phyloP scores from a whole-genome alignment of 2,113 vertebrate genomes.

The Kryptolebias marmoratus region DNA sequence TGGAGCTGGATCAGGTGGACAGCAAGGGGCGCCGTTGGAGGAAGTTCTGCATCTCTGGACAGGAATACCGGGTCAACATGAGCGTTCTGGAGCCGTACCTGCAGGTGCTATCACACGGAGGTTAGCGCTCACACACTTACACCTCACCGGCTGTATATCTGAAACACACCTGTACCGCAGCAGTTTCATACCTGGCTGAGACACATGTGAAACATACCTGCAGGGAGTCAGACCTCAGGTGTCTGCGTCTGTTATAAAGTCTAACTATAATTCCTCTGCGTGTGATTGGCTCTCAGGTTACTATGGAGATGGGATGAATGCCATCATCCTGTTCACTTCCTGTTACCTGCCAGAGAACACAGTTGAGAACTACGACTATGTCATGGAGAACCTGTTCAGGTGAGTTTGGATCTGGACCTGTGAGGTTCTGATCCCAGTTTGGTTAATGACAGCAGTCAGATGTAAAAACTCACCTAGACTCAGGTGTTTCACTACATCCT shows the following conservation, averaged over 20 bases:
- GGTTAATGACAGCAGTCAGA: not conserved
- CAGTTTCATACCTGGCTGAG: not conserved
- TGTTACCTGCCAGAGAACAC: conserved; percentile 86
- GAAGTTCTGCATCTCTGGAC: conserved; percentile 75
- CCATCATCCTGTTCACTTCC: conserved; percentile 84
- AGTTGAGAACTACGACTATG: conserved; percentile 82
- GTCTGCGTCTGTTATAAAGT: not conserved
- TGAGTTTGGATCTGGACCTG: conserved; percentile 41
- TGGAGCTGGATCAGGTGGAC: conserved; percentile 80
- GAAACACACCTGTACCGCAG: not conserved
- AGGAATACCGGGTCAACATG: conserved; percentile 83
- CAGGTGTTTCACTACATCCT: not conserved
- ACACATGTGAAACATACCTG: not conserved
- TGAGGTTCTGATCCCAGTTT: not conserved
- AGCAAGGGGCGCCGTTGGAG: conserved; percentile 81
- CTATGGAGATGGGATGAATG: conserved; percentile 82
- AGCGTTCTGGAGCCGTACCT: conserved; percentile 84
- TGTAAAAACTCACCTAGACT: not conserved
- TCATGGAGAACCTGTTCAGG: conserved; percentile 91
- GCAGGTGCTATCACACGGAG: conserved; percentile 85
- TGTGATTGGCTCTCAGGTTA: conserved; percentile 78
- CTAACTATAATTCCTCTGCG: not conserved
- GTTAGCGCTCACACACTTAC: conserved; percentile 74
- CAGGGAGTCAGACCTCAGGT: not conserved
- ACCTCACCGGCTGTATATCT: not conserved